phyloP scores from a whole-genome alignment of 1,140 invertebrate genomes.

The Lethocerus indicus region DNA sequence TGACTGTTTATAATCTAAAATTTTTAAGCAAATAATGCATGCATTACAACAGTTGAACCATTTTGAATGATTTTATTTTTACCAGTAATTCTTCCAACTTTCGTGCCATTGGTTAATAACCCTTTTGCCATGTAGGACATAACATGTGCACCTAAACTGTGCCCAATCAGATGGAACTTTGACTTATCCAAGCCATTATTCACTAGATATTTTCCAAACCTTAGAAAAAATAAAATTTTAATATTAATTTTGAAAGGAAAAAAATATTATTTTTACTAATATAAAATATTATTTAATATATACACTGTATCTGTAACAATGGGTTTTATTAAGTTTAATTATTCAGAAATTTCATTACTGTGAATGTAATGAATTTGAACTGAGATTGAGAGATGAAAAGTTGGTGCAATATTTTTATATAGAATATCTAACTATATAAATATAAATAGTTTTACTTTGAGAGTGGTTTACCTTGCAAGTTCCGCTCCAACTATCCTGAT shows the following conservation, averaged over 20 bases:
- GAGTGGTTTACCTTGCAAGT: conserved; percentile 14
- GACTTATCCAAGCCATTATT: conserved; percentile 14
- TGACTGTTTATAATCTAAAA: too few species aligned
- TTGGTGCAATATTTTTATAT: neutral
- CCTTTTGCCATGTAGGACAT: conserved; percentile 24
- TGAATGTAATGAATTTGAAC: too few species aligned
- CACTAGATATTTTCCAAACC: conserved; percentile 20
- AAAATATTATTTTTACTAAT: neutral
- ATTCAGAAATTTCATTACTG: too few species aligned
- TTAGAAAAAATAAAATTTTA: conserved; percentile 18
- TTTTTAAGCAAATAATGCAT: too few species aligned
- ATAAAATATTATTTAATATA: neutral
- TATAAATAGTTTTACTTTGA: neutral
- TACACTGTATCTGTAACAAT: too few species aligned
- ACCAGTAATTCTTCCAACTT: conserved; percentile 24
- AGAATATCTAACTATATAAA: neutral
- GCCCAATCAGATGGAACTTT: conserved; percentile 24
- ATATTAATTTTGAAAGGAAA: neutral
- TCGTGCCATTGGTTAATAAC: conserved; percentile 13
- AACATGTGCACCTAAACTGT: conserved; percentile 27
- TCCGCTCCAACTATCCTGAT: conserved; percentile 25
- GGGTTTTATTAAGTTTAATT: too few species aligned
- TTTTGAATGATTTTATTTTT: conserved; percentile 8
- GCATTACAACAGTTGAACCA: too few species aligned
- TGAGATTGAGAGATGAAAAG: neutral